Evolutionary conservation across 2,113 vertebrate species (phyloP).

Genomic region (Cervus canadensis): DNA sequence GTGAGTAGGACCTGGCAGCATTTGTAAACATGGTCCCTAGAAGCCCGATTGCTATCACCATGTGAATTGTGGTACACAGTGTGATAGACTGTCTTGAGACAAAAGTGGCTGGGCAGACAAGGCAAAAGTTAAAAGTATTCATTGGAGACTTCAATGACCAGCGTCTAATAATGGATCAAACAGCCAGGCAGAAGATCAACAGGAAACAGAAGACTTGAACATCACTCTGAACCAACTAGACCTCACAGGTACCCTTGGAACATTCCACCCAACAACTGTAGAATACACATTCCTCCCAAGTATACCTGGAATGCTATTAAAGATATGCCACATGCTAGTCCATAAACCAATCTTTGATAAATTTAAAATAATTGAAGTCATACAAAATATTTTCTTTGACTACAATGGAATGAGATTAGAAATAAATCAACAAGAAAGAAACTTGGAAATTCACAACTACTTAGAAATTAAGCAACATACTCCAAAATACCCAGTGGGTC

Average conservation of each 20-base stretch:
- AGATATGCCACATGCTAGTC: neutral
- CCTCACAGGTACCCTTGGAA: neutral
- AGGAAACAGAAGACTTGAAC: neutral
- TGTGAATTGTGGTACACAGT: neutral
- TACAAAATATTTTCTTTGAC: neutral
- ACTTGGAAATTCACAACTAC: neutral
- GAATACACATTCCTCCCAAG: neutral
- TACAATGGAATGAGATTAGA: neutral
- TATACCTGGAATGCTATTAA: neutral
- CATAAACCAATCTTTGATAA: neutral
- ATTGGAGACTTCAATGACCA: neutral
- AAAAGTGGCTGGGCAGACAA: neutral
- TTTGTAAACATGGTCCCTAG: neutral
- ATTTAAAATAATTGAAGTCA: neutral
- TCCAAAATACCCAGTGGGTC: neutral
- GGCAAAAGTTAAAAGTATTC: neutral
- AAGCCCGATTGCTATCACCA: neutral
- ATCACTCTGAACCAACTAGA: neutral
- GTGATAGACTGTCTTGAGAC: neutral
- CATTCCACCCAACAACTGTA: neutral
- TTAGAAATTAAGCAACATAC: neutral
- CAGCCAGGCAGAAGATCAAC: neutral
- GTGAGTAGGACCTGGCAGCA: neutral
- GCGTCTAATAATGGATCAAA: neutral
- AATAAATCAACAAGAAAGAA: neutral